Base-by-base conservation (phyloP, 2,888 invertebrate species). In the Macaria liturata region DNA sequence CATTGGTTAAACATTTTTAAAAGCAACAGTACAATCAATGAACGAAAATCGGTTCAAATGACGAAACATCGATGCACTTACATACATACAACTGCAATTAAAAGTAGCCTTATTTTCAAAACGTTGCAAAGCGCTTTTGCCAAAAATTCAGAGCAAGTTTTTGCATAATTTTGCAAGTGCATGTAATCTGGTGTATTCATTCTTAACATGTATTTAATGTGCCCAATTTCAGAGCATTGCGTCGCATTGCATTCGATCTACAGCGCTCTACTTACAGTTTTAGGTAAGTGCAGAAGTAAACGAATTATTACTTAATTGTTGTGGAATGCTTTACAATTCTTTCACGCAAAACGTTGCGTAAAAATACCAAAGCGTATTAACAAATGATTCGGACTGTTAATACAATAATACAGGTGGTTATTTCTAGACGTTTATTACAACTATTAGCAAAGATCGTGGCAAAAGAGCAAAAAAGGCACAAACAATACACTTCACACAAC, bases 191-290 rank as follows among this genome's bases (percentile, higher is more conserved):
- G 53, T 50, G 46, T 46, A 46, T 44, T 45, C 51, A 59, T 56
- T 47, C 49, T 45, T 54, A 51, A 34, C 45, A 45, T 46, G 50
- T 50, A 40, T 42, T 64, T 57, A 61, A 59, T 59, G 62, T 61
- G 49, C 59, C 32, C 9, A 59, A 60, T 64, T 58, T 63, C 64
- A 54, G 6, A 49, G 53, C 47, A 47, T 59, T 65, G 59, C 64
- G 57, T 53, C 37, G 53, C 47, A 47, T 59, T 65, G 59, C 64
- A 59, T 53, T 42, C 56, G 65, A 62, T 61, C 64, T 65, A 67
- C 62, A 64, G 48, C 43, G 64, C 60, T 62, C 67, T 50, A 65
- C 56, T 65, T 64, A 57, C 64, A 45, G 42, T 59, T 62, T 58
- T 58, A 47, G 62, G 64, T 63, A 62, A 64, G 54, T 46, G 40